A percentile compares a stretch with the other conserved stretches of the same genome.
These are phyloP conservation scores for Oreotragus oreotragus DNA, from an alignment of 2,113 vertebrate genomes.

Conservation along the genomic window DNA sequence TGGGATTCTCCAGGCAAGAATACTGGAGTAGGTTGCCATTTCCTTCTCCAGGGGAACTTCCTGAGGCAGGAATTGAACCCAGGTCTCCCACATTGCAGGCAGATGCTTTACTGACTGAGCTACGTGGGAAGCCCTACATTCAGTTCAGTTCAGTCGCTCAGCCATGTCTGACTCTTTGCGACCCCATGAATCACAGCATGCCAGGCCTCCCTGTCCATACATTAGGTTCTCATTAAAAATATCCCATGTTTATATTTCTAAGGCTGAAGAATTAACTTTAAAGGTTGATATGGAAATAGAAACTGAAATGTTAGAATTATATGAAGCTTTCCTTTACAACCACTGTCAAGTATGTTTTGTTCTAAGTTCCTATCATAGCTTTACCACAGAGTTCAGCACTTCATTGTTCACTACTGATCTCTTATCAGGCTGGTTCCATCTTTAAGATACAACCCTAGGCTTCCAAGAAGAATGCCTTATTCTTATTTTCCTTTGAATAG, in stretches of 20 bases:
- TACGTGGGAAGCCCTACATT: not conserved
- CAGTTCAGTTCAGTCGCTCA: too few relatives aligned
- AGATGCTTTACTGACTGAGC: not conserved
- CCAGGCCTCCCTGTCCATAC: too few relatives aligned
- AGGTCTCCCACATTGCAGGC: not conserved
- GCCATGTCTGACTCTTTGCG: too few relatives aligned
- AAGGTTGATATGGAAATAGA: not conserved
- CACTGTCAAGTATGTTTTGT: not conserved
- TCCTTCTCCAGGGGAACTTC: not conserved
- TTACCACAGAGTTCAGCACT: not conserved
- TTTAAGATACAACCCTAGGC: not conserved
- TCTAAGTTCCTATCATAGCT: not conserved
- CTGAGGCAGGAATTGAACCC: not conserved
- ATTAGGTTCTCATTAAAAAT: constrained; percentile 7
- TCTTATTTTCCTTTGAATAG: not conserved
- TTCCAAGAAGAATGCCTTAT: not conserved
- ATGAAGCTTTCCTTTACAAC: not conserved
- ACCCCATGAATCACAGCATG: too few relatives aligned
- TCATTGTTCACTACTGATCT: not conserved
- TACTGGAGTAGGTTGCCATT: not conserved
- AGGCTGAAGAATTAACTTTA: not conserved
- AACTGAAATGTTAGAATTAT: not conserved
- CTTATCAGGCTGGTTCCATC: not conserved
- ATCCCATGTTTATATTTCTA: constrained; percentile 17
- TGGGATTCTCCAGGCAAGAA: not conserved